phyloP scores from a whole-genome alignment of 1,140 invertebrate genomes.

The Elymnias hypermnestra region DNA sequence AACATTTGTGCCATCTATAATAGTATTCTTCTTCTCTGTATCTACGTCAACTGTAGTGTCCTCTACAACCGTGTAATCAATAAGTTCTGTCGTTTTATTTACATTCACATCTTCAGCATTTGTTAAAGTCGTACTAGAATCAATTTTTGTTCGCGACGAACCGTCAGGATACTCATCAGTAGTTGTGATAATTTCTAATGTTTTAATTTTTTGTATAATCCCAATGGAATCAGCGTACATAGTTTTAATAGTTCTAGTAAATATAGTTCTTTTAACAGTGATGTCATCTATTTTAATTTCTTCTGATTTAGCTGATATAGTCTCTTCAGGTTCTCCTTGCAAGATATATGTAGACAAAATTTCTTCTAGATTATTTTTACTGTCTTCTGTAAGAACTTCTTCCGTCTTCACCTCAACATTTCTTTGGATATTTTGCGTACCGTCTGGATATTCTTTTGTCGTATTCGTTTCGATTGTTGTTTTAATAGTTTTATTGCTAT shows the following conservation, averaged over 20 bases:
- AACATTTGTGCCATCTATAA: conserved; percentile 54
- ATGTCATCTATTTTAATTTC: conserved; percentile 48
- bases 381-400: conserved; percentile 44
- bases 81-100: conserved; percentile 39
- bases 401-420: conserved; percentile 68
- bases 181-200: conserved; percentile 51
- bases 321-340: conserved; percentile 54
- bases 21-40: conserved; percentile 43
- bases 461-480: conserved; percentile 67
- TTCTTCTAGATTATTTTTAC: conserved; percentile 46
- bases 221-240: conserved; percentile 53
- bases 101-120: conserved; percentile 41
- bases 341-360: conserved; percentile 39
- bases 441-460: conserved; percentile 65
- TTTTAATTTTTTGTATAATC: conserved; percentile 60
- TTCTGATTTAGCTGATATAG: conserved; percentile 42
- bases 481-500: conserved; percentile 54
- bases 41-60: conserved; percentile 48
- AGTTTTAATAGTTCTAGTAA: conserved; percentile 54
- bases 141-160: conserved; percentile 57
- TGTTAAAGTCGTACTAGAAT: conserved; percentile 45
- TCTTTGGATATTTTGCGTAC: conserved; percentile 59
- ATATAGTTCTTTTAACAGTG: conserved; percentile 49
- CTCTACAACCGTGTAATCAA: conserved; percentile 49
- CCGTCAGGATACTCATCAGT: conserved; percentile 70